These are phyloP conservation scores for Mus caroli DNA, from an alignment of 2,797 vertebrate species.

Conservation along the genomic window DNA sequence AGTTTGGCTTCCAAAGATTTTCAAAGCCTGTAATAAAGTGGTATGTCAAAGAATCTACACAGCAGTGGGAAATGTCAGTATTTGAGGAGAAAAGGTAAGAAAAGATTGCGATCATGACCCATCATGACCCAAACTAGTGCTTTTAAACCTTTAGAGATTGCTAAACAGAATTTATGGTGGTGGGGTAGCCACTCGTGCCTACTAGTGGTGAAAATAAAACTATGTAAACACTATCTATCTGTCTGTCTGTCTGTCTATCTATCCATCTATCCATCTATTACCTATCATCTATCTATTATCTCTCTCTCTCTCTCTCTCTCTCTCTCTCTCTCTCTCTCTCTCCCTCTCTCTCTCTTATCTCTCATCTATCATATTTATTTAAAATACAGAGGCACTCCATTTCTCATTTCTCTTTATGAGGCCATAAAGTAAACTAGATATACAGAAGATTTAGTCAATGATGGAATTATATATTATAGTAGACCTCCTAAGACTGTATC, in stretches of 20 bases:
- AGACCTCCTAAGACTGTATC: background rate
- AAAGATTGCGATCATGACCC: fast-evolving
- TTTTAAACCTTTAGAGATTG: constrained; percentile 17
- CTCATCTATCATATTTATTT: background rate
- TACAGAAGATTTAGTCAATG: background rate
- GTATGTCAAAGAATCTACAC: constrained; percentile 83
- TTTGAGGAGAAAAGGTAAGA: constrained; percentile 82
- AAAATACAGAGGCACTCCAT: background rate
- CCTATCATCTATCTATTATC: background rate
- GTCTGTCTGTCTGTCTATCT: background rate
- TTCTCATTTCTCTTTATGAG: background rate
- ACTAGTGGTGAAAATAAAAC: background rate
- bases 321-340: background rate
- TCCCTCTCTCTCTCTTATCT: background rate
- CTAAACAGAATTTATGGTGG: too few species aligned
- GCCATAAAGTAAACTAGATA: background rate
- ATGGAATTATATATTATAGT: too few species aligned
- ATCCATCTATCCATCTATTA: background rate
- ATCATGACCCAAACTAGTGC: background rate
- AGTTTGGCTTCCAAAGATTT: constrained; percentile 89
- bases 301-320: background rate
- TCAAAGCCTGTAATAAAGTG: constrained; percentile 86
- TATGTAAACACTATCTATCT: background rate
- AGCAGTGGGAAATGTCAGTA: constrained; percentile 63
- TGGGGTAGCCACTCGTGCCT: background rate